Conservation (phyloP, 2,888 invertebrate genomes). For the Stenchaetothrips biformis region DNA sequence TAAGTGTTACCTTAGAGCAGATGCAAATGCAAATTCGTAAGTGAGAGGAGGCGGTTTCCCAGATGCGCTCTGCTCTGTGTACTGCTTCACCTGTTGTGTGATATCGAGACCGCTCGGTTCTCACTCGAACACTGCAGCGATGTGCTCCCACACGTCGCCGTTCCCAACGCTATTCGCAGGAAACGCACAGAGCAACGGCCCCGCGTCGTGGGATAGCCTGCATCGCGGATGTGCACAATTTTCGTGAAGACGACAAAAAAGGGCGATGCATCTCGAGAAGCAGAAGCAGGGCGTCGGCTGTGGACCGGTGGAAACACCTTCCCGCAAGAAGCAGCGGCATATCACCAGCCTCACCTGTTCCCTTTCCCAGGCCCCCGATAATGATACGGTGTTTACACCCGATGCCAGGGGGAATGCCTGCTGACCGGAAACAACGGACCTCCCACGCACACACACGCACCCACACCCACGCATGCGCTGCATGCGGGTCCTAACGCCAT, state of each 20-base stretch:
- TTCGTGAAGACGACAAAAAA: background rate
- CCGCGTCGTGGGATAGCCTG: background rate
- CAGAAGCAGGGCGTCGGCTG: background rate
- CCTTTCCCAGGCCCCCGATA: background rate
- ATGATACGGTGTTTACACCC: background rate
- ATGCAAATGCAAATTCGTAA: no score
- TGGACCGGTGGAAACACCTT: background rate
- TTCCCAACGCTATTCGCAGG: no score
- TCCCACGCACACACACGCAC: background rate
- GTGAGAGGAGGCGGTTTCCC: no score
- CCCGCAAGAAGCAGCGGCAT: background rate
- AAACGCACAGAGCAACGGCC: no score
- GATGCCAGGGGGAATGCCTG: background rate
- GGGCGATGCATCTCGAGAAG: background rate
- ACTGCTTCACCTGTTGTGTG: no score
- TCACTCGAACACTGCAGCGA: no score
- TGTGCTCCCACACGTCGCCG: no score
- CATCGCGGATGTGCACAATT: conserved; percentile 1
- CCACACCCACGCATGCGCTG: background rate
- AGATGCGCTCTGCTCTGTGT: no score
- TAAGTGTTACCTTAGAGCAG: no score
- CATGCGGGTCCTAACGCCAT: background rate
- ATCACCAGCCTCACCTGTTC: background rate
- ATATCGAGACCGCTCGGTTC: no score
- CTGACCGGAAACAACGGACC: background rate